Conservation (phyloP, 2,888 invertebrate species). For the Endotricha flammealis region DNA sequence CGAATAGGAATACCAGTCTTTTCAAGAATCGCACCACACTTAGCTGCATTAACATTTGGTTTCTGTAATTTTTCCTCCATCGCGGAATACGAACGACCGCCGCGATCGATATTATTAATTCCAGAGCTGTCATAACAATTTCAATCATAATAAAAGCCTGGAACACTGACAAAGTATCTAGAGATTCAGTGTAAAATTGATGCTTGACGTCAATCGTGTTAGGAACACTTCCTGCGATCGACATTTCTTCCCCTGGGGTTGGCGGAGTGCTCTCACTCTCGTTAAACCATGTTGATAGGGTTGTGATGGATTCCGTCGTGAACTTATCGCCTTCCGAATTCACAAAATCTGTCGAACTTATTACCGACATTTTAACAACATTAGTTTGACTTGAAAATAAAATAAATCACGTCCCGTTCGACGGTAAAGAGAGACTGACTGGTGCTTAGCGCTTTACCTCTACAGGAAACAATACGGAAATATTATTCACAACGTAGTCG, state of each 20-base stretch:
- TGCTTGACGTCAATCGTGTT: conserved; percentile 17
- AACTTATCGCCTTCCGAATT: conserved; percentile 18
- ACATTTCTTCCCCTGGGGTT: conserved; percentile 16
- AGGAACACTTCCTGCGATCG: conserved; percentile 17
- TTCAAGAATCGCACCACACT: conserved; percentile 56
- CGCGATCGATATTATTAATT: conserved; percentile 46
- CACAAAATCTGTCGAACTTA: conserved; percentile 26
- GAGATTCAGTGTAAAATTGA: conserved; percentile 15
- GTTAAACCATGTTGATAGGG: conserved; percentile 17
- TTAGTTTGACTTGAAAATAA: conserved; percentile 18
- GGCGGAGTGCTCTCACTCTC: conserved; percentile 18
- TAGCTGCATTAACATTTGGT: conserved; percentile 67
- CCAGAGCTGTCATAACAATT: conserved; percentile 58
- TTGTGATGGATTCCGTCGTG: conserved; percentile 15
- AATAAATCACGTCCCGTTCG: conserved; percentile 11
- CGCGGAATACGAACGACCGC: conserved; percentile 53
- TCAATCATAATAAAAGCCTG: conserved; percentile 51
- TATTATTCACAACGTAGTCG: conserved; percentile 48
- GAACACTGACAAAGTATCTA: conserved; percentile 29
- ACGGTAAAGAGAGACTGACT: conserved; percentile 31
- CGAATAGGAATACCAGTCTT: conserved; percentile 42
- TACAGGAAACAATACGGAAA: conserved; percentile 50
- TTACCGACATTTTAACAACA: conserved; percentile 38
- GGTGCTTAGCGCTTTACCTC: conserved; percentile 27
- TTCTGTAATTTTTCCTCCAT: conserved; percentile 67